These are phyloP conservation scores for Pristionchus exspectatus DNA, from an alignment of 2,888 invertebrate genomes.

Conservation along the genomic window DNA sequence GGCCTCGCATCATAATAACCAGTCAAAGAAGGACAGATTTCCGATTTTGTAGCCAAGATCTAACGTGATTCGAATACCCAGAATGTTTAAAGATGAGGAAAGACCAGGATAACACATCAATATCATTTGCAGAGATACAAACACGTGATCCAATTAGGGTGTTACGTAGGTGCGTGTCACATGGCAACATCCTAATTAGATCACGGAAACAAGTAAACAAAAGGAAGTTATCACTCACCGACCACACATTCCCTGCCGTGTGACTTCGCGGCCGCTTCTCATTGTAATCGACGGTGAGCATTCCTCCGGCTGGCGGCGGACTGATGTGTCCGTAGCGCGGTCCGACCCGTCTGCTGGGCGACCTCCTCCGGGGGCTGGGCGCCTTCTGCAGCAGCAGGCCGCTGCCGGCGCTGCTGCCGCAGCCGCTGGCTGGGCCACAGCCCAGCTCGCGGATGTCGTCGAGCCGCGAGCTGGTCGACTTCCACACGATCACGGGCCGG, in stretches of 20 bases:
- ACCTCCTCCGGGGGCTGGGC: conserved; percentile 30
- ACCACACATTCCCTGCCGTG: conserved; percentile 45
- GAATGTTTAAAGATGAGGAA: background rate
- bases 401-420: background rate
- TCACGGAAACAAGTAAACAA: background rate
- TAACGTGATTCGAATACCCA: background rate
- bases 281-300: conserved; percentile 51
- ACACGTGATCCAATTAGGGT: background rate
- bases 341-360: conserved; percentile 58
- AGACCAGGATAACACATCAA: background rate
- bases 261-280: conserved; percentile 20
- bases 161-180: background rate
- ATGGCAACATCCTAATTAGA: background rate
- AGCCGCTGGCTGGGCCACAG: background rate
- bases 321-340: conserved; percentile 59
- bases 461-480: conserved; percentile 49
- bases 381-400: background rate
- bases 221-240: conserved; percentile 23
- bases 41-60: background rate
- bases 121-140: background rate
- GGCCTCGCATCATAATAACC: background rate
- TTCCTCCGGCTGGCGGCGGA: conserved; percentile 53
- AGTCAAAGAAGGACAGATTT: background rate
- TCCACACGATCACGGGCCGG: conserved; percentile 57
- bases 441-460: conserved; percentile 49